Percentiles rank a stretch among this genome's conserved stretches.
These are phyloP conservation scores for Caloenas nicobarica DNA, from an alignment of 2,113 vertebrate species.

Conservation along the genomic window DNA sequence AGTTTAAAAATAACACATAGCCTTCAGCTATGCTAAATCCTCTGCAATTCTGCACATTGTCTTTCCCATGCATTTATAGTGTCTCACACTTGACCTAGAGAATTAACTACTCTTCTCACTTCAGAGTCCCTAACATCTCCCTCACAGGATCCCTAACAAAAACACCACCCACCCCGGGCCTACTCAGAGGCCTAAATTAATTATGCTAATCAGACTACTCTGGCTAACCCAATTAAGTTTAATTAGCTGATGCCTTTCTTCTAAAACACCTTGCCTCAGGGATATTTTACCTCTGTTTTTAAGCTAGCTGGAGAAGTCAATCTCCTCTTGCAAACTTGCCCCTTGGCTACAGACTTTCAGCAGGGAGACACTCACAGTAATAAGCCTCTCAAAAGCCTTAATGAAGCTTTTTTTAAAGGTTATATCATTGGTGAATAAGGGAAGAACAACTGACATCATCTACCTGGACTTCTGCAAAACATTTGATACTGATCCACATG, in stretches of 20 bases:
- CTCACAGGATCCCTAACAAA: conserved; percentile 26
- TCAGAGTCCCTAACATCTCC: not conserved
- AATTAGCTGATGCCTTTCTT: conserved; percentile 64
- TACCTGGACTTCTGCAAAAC: too few relatives aligned
- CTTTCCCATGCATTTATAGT: not conserved
- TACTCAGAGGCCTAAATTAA: conserved; percentile 71
- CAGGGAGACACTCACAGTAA: not conserved
- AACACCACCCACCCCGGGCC: conserved; percentile 42
- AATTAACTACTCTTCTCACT: not conserved
- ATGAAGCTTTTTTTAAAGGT: not conserved
- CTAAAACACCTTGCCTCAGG: conserved; percentile 56
- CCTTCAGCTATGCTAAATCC: not conserved
- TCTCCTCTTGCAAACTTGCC: conserved; percentile 42
- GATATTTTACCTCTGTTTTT: conserved; percentile 58
- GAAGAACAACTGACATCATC: too few relatives aligned
- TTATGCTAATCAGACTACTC: conserved; percentile 66
- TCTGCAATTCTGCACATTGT: not conserved
- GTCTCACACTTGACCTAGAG: not conserved
- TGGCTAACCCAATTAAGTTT: conserved; percentile 71
- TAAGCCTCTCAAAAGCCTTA: conserved; percentile 18
- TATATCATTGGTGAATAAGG: too few relatives aligned
- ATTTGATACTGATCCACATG: too few relatives aligned
- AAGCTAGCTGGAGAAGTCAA: conserved; percentile 41
- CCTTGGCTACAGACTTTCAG: conserved; percentile 20
- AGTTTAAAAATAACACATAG: not conserved